Conservation (phyloP, 2,113 vertebrate genomes). For the Antennarius striatus region DNA sequence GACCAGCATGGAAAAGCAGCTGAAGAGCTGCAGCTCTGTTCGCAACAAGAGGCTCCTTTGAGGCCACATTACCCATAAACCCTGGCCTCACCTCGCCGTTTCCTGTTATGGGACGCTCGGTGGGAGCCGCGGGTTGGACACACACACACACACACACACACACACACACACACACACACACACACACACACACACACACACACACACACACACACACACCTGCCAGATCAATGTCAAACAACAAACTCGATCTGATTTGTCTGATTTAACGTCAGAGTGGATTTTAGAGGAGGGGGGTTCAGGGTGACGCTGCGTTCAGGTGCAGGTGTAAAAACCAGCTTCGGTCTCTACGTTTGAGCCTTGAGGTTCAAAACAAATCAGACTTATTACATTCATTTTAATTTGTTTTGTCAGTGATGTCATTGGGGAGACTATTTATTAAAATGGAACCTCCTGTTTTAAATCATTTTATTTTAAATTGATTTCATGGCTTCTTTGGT, state of each 20-base stretch:
- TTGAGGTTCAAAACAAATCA: too few species aligned
- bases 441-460: too few species aligned
- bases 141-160: constrained; percentile 15
- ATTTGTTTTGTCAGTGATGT: too few species aligned
- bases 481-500: too few species aligned
- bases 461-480: too few species aligned
- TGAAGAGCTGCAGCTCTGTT: constrained; percentile 71
- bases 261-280: constrained; percentile 11
- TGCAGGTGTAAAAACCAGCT: neutral
- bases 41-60: constrained; percentile 75
- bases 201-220: constrained; percentile 30
- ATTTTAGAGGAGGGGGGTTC: neutral
- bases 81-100: constrained; percentile 72
- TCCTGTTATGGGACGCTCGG: constrained; percentile 70
- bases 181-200: neutral
- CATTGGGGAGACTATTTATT: too few species aligned
- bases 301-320: neutral
- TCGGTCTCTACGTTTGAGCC: too few species aligned
- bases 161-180: constrained; percentile 20
- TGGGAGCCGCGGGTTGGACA: neutral
- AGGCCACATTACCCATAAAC: constrained; percentile 70
- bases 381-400: too few species aligned
- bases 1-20: constrained; percentile 69
- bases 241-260: constrained; percentile 36
- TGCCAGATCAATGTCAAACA: constrained; percentile 39